A percentile compares a stretch with the other conserved stretches of the same genome.
Evolutionary conservation across 2,113 vertebrate genomes (phyloP).

Genomic region (Ochotona princeps): DNA sequence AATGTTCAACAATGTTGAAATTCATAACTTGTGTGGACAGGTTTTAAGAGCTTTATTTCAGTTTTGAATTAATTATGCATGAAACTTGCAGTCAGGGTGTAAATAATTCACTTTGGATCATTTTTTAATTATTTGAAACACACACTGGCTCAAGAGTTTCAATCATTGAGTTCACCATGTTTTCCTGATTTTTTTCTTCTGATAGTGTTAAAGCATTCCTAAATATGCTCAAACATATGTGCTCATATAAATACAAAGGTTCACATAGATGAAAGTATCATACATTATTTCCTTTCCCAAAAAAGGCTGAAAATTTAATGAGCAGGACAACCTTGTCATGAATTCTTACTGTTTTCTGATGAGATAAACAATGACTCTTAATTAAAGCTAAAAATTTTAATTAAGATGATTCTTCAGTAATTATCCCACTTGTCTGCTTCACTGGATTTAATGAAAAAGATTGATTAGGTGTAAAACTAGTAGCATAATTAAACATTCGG

Average conservation of each 20-base stretch:
- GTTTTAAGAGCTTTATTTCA: conserved; percentile 54
- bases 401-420: conserved; percentile 94
- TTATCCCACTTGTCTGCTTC: conserved; percentile 94
- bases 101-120: conserved; percentile 79
- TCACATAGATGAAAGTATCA: conserved; percentile 23
- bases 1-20: conserved; percentile 52
- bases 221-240: conserved; percentile 52
- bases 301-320: conserved; percentile 80
- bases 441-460: conserved; percentile 92
- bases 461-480: conserved; percentile 91
- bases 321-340: conserved; percentile 85
- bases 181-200: conserved; percentile 52
- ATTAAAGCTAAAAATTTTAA: conserved; percentile 95
- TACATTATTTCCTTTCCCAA: conserved; percentile 72
- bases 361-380: conserved; percentile 96
- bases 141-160: conserved; percentile 63
- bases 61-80: conserved; percentile 69
- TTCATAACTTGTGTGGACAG: conserved; percentile 66
- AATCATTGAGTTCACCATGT: conserved; percentile 58
- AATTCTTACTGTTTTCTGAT: conserved; percentile 91
- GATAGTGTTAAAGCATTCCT: conserved; percentile 44
- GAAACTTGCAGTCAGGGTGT: conserved; percentile 59
- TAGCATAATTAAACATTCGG: conserved; percentile 91
- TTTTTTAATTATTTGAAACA: conserved; percentile 75
- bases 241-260: conserved; percentile 36